Percentiles rank a stretch among this genome's conserved stretches.
Evolutionary conservation across 2,113 vertebrate genomes (phyloP).

Genomic region (Etheostoma cragini): DNA sequence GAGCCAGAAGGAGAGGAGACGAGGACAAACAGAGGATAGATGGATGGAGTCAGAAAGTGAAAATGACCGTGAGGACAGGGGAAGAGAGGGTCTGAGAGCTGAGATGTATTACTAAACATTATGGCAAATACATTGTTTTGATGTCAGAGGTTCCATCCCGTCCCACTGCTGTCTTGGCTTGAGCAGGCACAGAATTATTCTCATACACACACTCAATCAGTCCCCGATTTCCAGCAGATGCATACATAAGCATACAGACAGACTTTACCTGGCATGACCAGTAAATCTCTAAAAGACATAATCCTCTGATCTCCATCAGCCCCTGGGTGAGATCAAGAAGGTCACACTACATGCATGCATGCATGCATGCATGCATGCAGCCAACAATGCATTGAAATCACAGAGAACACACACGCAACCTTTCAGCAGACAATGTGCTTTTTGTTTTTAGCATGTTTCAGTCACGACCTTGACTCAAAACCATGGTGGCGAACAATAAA

Average conservation of each 20-base stretch:
- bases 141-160: conserved; percentile 50
- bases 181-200: conserved; percentile 38
- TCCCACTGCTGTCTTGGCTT: conserved; percentile 46
- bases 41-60: conserved; percentile 15
- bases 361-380: conserved; percentile 10
- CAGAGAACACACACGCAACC: background rate
- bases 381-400: conserved; percentile 6
- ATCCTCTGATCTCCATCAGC: conserved; percentile 52
- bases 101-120: conserved; percentile 45
- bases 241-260: background rate
- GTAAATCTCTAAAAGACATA: conserved; percentile 40
- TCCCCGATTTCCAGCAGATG: conserved; percentile 52
- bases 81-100: background rate
- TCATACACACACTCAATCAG: conserved; percentile 45
- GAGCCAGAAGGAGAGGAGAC: background rate
- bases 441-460: conserved; percentile 29
- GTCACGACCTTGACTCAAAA: conserved; percentile 20
- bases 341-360: conserved; percentile 28
- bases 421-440: conserved; percentile 41
- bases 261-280: conserved; percentile 58
- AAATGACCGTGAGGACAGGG: conserved; percentile 5
- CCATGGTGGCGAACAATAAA: conserved; percentile 40
- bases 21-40: background rate
- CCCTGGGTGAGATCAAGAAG: conserved; percentile 44
- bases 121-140: conserved; percentile 64